Conservation (phyloP, 2,113 vertebrate genomes). For the Phyllostomus discolor region DNA sequence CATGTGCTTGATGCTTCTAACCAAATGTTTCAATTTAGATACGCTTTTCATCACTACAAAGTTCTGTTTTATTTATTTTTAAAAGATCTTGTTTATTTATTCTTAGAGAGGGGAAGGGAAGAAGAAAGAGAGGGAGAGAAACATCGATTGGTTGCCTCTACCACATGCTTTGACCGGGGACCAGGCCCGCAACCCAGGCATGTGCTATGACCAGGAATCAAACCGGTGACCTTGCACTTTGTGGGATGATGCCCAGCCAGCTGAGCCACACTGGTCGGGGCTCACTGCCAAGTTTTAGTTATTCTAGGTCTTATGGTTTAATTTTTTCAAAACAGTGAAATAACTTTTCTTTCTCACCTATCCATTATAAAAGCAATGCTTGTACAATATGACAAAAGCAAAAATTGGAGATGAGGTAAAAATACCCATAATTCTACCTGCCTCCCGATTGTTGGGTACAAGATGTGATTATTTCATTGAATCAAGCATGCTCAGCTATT, state of each 20-base stretch:
- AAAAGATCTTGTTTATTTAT: too few species aligned
- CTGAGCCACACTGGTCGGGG: too few species aligned
- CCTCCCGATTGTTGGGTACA: background rate
- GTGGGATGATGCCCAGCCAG: too few species aligned
- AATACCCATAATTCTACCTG: background rate
- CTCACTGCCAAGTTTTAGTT: background rate
- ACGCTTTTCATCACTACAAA: background rate
- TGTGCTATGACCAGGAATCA: too few species aligned
- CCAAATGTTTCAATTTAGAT: background rate
- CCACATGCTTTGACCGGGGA: too few species aligned
- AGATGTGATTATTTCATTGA: slow-evolving; percentile 7
- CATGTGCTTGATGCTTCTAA: background rate
- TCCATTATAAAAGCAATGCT: background rate
- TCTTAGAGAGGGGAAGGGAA: too few species aligned
- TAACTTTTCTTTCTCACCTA: background rate
- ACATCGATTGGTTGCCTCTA: too few species aligned
- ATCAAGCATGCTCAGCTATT: background rate
- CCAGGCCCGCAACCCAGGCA: too few species aligned
- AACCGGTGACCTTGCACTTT: too few species aligned
- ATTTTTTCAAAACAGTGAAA: background rate
- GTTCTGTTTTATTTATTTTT: background rate
- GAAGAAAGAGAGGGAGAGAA: too few species aligned
- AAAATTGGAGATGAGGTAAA: background rate
- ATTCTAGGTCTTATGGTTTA: slow-evolving; percentile 14
- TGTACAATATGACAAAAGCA: background rate